Base-by-base conservation (phyloP, 1,140 invertebrate genomes). In the Papilio aristodemus region DNA sequence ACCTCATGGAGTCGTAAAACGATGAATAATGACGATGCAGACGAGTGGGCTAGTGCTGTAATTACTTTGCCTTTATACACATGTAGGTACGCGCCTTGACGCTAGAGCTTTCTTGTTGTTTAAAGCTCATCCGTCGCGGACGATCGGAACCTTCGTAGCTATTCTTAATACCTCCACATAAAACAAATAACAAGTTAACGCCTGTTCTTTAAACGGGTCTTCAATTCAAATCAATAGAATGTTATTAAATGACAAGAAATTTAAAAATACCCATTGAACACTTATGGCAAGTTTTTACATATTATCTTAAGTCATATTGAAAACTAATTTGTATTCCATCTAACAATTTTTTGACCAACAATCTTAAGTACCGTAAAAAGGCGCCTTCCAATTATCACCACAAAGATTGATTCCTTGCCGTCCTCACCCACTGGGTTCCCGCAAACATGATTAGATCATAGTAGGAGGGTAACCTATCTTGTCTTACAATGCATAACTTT, bases 11-110 rank as follows among this genome's bases (percentile, higher is more conserved):
- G 87, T 89, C 89, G 86, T 91, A 91, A 91, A 91, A 89, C 80
- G 86, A 89, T 89, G 89, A 89, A 91, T 91, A 91, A 91, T 91
- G 87, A 89, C 87, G 85, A 80, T 87, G 81, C 82, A 81, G 86
- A 84, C 83, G 86, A 88, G 86, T 88, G 84, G 75, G 84, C 86
- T 83, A 87, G 86, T 84, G 85, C 80, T 89, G 88, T 88, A 90
- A 90, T 90, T 90, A 90, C 86, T 79, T 80, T 74, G 86, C 78
- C 77, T 87, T 88, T 83, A 87, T 89, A 89, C 81, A 78, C 81
- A 83, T 72, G 74, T 76, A 75, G 46, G 46, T 54, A 54, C 19
- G 22, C 19, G 46, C 19, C 72, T 74, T 73, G 72, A 79, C 74
- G 80, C 77, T 81, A 77, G 74, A 64, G 83, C 80, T 86, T 83